Percentiles rank a stretch among this genome's conserved stretches.
These are phyloP conservation scores for Gracilinanus agilis DNA, from an alignment of 2,113 vertebrate genomes.

Conservation along the genomic window DNA sequence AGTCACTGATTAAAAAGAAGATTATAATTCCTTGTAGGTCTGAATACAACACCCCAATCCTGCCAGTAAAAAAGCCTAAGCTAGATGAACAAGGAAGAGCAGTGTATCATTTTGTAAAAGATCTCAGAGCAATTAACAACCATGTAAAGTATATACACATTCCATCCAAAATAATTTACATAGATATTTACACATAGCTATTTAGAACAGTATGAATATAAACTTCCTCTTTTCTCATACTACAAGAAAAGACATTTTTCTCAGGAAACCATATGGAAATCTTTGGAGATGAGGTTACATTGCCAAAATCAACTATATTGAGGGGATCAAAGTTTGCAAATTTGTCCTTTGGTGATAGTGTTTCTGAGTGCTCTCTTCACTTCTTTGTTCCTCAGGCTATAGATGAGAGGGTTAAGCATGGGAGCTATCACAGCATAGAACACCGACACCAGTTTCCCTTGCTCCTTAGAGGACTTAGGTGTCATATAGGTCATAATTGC, in stretches of 20 bases:
- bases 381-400: constrained; percentile 74
- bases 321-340: neutral
- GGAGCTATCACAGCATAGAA: constrained; percentile 72
- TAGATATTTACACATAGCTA: neutral
- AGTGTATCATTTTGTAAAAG: no score
- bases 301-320: neutral
- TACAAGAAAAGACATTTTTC: neutral
- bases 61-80: no score
- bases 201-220: neutral
- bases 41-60: no score
- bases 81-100: no score
- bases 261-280: neutral
- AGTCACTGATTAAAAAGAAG: no score
- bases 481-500: constrained; percentile 70
- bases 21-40: no score
- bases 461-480: constrained; percentile 61
- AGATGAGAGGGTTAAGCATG: constrained; percentile 75
- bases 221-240: neutral
- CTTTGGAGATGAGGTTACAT: neutral
- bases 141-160: neutral
- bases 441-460: constrained; percentile 67
- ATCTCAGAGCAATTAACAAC: no score
- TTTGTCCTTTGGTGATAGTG: neutral
- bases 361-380: constrained; percentile 66
- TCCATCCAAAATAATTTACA: neutral